A percentile compares a stretch with the other conserved stretches of the same genome.
phyloP scores from a whole-genome alignment of 2,797 vertebrate genomes.

The Amblyraja radiata region DNA sequence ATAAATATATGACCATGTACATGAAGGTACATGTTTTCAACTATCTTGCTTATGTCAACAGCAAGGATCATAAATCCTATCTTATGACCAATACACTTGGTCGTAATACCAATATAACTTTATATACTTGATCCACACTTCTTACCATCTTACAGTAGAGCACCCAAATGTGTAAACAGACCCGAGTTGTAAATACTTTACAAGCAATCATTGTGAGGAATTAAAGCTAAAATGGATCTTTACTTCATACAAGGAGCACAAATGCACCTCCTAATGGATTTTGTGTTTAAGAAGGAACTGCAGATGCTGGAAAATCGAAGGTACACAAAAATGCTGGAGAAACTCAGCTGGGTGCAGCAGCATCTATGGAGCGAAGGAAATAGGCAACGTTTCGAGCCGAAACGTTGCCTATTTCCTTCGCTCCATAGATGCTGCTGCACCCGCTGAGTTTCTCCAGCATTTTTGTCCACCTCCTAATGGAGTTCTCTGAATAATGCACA shows the following conservation, averaged over 20 bases:
- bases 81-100: background rate
- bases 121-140: background rate
- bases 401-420: too few relatives aligned
- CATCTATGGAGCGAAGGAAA: too few relatives aligned
- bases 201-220: background rate
- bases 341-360: too few relatives aligned
- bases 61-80: background rate
- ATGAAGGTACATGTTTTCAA: background rate
- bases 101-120: too few relatives aligned
- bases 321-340: too few relatives aligned
- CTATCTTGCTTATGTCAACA: background rate
- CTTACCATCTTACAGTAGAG: background rate
- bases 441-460: too few relatives aligned
- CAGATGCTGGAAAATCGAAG: too few relatives aligned
- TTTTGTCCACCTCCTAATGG: background rate
- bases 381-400: too few relatives aligned
- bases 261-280: background rate
- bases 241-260: background rate
- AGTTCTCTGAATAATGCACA: background rate
- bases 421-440: too few relatives aligned
- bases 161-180: background rate
- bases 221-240: background rate
- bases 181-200: background rate
- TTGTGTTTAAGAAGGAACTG: too few relatives aligned
- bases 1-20: too few relatives aligned